Conservation (phyloP, 2,888 invertebrate genomes). For the Spodoptera littoralis region DNA sequence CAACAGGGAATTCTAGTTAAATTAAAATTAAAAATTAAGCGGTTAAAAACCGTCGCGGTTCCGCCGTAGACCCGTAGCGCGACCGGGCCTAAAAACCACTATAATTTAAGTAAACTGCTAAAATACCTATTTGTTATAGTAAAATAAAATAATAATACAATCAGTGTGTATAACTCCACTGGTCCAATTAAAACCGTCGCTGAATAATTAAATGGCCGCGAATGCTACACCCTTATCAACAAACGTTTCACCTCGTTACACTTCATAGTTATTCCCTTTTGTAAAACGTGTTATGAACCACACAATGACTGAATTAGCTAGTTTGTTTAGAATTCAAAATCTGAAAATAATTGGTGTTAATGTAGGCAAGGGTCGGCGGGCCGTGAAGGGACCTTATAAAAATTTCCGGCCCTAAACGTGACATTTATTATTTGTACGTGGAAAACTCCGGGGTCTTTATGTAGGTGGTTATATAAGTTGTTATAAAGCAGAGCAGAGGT, state of each 20-base stretch:
- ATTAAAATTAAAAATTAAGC: no score
- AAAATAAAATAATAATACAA: constrained; percentile 67
- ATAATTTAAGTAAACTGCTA: constrained; percentile 51
- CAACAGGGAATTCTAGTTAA: no score
- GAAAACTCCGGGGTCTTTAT: constrained; percentile 15
- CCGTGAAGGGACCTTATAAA: constrained; percentile 19
- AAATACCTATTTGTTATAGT: constrained; percentile 61
- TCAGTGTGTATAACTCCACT: constrained; percentile 74
- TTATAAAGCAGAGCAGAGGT: constrained; percentile 3
- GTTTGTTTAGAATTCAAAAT: constrained; percentile 30
- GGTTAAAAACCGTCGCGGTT: no score
- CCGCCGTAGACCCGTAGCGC: no score
- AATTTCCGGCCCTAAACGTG: constrained; percentile 15
- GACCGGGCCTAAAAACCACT: constrained; percentile 4
- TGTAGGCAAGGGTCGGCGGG: constrained; percentile 8
- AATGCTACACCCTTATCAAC: constrained; percentile 75
- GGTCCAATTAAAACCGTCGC: constrained; percentile 73
- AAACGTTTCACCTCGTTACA: constrained; percentile 74
- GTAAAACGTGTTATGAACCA: constrained; percentile 41
- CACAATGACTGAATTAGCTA: constrained; percentile 40
- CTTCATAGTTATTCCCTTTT: constrained; percentile 72
- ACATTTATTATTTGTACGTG: constrained; percentile 45
- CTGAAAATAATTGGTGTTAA: constrained; percentile 35
- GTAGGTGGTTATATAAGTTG: constrained; percentile 14
- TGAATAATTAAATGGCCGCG: constrained; percentile 79